phyloP scores from a whole-genome alignment of 2,888 invertebrate genomes.

The Limnephilus marmoratus region DNA sequence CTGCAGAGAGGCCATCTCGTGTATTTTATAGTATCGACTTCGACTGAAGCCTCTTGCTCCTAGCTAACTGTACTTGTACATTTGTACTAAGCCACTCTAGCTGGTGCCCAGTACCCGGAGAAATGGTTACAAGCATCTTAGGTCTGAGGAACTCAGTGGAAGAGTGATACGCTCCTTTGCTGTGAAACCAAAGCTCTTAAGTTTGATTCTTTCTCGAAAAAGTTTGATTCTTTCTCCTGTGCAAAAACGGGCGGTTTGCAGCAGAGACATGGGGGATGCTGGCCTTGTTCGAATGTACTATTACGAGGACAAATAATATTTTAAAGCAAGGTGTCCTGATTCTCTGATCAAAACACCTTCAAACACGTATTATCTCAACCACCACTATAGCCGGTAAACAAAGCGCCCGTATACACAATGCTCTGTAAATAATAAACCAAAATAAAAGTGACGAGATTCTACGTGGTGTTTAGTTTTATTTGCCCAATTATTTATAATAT shows the following conservation, averaged over 20 bases:
- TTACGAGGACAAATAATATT: too few relatives aligned
- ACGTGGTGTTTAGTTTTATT: conserved; percentile 30
- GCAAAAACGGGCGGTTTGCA: too few relatives aligned
- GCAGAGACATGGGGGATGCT: too few relatives aligned
- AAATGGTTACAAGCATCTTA: background rate
- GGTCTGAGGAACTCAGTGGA: background rate
- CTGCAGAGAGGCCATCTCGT: conserved; percentile 26
- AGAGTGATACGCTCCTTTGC: too few relatives aligned
- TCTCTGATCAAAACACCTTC: background rate
- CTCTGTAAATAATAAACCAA: conserved; percentile 3
- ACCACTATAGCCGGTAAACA: background rate
- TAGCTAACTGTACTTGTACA: background rate
- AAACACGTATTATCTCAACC: background rate
- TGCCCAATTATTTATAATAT: conserved; percentile 40
- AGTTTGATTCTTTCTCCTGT: too few relatives aligned
- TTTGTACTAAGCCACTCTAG: background rate
- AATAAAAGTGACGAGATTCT: conserved; percentile 34
- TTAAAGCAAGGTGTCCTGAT: background rate
- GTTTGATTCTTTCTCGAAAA: too few relatives aligned
- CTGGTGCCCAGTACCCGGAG: background rate
- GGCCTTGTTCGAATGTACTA: too few relatives aligned
- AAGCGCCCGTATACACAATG: background rate
- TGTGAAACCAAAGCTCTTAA: too few relatives aligned
- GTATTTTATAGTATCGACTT: background rate
- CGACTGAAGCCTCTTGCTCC: background rate